Conservation (phyloP, 1,140 invertebrate genomes). For the Kradibia gibbosae region DNA sequence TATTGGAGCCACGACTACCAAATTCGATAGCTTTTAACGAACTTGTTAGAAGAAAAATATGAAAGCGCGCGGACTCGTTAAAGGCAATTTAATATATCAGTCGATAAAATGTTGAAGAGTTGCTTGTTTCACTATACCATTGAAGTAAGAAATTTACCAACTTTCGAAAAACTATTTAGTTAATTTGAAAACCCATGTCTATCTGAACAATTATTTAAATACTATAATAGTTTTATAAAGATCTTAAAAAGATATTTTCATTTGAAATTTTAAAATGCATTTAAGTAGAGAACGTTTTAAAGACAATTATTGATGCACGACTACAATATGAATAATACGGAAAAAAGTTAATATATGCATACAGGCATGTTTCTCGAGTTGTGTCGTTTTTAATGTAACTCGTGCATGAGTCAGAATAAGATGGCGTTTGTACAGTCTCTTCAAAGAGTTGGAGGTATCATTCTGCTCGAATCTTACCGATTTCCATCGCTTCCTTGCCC, state of each 20-base stretch:
- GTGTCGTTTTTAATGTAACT: slow-evolving; percentile 14
- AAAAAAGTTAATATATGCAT: background rate
- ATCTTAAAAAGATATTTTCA: background rate
- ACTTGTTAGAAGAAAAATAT: no score
- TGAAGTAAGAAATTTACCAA: no score
- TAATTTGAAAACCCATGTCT: no score
- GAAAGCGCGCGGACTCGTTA: background rate
- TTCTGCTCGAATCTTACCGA: background rate
- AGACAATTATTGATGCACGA: slow-evolving; percentile 2
- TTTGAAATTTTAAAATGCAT: background rate
- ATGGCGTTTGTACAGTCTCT: slow-evolving; percentile 1
- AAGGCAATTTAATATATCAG: background rate
- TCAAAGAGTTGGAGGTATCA: background rate
- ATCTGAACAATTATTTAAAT: no score
- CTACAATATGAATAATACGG: background rate
- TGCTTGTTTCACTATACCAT: no score
- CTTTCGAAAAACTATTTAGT: no score
- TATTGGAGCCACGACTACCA: background rate
- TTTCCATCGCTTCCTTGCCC: background rate
- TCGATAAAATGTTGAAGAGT: no score
- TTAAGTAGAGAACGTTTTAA: background rate
- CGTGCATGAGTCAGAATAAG: background rate
- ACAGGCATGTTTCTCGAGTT: slow-evolving; percentile 1
- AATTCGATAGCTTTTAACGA: no score
- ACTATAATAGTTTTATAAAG: no score